Conservation (phyloP, 1,140 invertebrate genomes). For the Psix sp. region DNA sequence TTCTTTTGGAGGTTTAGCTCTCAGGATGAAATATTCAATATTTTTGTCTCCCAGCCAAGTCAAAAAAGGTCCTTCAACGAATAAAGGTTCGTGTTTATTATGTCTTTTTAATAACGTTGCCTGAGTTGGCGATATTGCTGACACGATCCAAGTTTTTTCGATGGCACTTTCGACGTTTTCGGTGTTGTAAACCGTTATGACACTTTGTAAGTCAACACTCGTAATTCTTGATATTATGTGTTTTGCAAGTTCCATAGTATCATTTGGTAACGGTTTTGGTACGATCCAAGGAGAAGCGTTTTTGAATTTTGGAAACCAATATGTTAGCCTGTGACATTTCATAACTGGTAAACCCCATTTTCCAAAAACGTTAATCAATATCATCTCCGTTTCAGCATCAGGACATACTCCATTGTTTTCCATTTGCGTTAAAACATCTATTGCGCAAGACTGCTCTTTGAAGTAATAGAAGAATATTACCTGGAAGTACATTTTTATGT, state of each 20-base stretch:
- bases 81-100: constrained; percentile 82
- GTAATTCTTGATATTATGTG: constrained; percentile 91
- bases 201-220: constrained; percentile 87
- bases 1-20: constrained; percentile 79
- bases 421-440: constrained; percentile 93
- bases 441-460: constrained; percentile 94
- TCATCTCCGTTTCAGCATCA: constrained; percentile 89
- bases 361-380: constrained; percentile 92
- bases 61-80: constrained; percentile 91
- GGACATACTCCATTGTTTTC: constrained; percentile 94
- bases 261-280: constrained; percentile 84
- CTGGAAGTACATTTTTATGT: constrained; percentile 80
- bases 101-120: constrained; percentile 85
- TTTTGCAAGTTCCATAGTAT: constrained; percentile 88
- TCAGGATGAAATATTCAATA: constrained; percentile 91
- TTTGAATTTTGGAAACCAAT: constrained; percentile 99
- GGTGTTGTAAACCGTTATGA: constrained; percentile 82
- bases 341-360: constrained; percentile 84
- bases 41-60: constrained; percentile 86
- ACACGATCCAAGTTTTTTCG: constrained; percentile 96
- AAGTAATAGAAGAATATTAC: constrained; percentile 94
- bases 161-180: constrained; percentile 84
- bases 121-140: constrained; percentile 89
- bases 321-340: constrained; percentile 95
- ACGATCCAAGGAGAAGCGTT: constrained; percentile 93